Base-by-base conservation (phyloP, 1,140 invertebrate genomes). In the Eupristina koningsbergeri region DNA sequence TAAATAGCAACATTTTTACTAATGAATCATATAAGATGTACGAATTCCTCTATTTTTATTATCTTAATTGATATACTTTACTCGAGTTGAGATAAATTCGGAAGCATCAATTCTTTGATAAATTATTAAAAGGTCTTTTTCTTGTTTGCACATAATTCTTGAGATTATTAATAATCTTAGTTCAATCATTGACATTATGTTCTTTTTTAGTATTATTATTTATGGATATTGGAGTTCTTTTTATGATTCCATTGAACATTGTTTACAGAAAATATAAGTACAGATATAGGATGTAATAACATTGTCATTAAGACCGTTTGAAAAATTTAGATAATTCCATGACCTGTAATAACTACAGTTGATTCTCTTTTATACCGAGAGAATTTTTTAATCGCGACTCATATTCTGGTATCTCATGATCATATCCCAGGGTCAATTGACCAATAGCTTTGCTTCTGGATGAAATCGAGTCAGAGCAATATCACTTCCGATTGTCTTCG, bases 251-350 rank as follows among this genome's bases (percentile, higher is more conserved):
- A 11, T 41, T 41, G n/a, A 29, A 26, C 29, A 73, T 31, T 2
- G 5, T n/a, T 5, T 15, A 45, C 13, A n/a, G 9, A 29, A 73
- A 34, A 0, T 41, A 71, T 41, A 71, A 71, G n/a, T 26, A n/a
- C 67, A 71, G 19, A 71, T n/a, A 41, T 17, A 71, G 7, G 26
- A 29, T n/a, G 29, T 45, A 64, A 75, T 75, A 47, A 64, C 58
- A 64, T 81, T 0, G 80, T 39, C 29, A 81, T 75, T 75, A 50
- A 75, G 71, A 76, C 76, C 75, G 73, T 76, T 75, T 22, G n/a
- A 50, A 50, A 81, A 63, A 76, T 29, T 81, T 64, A 22, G 0
- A 41, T n/a, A 81, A 81, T 73, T 73, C 5, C 5, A 41, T 36
- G 58, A 53, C 58, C 80, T 64, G 31, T 58, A 58, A 58, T 69